Conservation (phyloP, 2,113 vertebrate species). For the Anoura caudifer region DNA sequence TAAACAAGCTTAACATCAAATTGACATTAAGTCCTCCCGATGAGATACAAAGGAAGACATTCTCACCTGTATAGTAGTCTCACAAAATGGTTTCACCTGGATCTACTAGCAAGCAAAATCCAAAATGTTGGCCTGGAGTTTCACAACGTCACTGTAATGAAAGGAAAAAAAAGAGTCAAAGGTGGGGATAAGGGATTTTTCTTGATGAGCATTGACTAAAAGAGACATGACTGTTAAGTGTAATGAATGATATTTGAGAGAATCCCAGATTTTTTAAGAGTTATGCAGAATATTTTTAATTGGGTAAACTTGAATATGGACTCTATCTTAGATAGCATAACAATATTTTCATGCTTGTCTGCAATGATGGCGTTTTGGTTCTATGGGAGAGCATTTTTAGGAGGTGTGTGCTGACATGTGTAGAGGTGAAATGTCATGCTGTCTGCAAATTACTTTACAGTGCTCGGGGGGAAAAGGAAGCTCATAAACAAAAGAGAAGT, state of each 20-base stretch:
- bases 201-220: background rate
- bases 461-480: background rate
- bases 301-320: background rate
- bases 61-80: background rate
- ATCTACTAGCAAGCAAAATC: background rate
- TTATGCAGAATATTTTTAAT: background rate
- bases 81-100: background rate
- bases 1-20: background rate
- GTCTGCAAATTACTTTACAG: background rate
- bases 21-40: background rate
- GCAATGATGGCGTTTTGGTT: background rate
- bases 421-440: background rate
- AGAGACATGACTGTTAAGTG: background rate
- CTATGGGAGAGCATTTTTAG: background rate
- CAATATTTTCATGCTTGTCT: background rate
- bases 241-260: background rate
- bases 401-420: background rate
- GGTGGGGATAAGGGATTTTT: background rate
- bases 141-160: background rate
- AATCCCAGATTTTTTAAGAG: background rate
- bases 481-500: background rate
- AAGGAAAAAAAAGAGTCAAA: background rate
- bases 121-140: background rate
- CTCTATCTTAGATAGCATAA: background rate
- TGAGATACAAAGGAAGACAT: background rate